These are phyloP conservation scores for Acropternis orthonyx DNA, from an alignment of 2,797 vertebrate species.

Conservation along the genomic window DNA sequence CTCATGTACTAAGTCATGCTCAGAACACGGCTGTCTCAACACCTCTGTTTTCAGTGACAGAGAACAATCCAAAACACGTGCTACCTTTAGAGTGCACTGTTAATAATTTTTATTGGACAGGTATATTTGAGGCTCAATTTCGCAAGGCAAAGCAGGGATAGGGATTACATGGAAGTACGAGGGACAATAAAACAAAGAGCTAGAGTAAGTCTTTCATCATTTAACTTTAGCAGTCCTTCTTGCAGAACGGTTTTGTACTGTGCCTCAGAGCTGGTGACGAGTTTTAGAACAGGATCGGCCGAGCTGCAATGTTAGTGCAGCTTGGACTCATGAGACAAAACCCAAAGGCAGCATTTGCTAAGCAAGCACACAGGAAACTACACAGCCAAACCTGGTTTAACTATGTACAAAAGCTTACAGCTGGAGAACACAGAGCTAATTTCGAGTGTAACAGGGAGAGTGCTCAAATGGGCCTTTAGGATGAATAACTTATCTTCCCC, in stretches of 20 bases:
- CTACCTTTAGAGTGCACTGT: background rate
- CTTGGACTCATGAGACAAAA: background rate
- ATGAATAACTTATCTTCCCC: background rate
- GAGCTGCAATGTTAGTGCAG: background rate
- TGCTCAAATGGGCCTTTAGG: background rate
- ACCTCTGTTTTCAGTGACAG: background rate
- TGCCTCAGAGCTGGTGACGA: background rate
- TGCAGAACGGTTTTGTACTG: background rate
- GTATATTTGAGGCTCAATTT: background rate
- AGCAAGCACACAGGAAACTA: background rate
- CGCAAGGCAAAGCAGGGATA: background rate
- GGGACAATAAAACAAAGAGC: background rate
- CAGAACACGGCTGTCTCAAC: background rate
- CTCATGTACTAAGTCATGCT: background rate
- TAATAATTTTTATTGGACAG: background rate
- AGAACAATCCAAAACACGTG: background rate
- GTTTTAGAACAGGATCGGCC: background rate
- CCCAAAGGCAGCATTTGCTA: background rate
- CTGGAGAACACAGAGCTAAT: background rate
- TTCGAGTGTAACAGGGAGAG: background rate
- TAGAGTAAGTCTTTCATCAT: background rate
- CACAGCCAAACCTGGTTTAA: background rate
- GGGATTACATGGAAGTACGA: background rate
- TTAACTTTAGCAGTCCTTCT: background rate
- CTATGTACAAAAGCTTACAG: background rate